Percentiles rank a stretch among this genome's conserved stretches.
phyloP scores from a whole-genome alignment of 2,888 invertebrate genomes.

The Metalampra italica region DNA sequence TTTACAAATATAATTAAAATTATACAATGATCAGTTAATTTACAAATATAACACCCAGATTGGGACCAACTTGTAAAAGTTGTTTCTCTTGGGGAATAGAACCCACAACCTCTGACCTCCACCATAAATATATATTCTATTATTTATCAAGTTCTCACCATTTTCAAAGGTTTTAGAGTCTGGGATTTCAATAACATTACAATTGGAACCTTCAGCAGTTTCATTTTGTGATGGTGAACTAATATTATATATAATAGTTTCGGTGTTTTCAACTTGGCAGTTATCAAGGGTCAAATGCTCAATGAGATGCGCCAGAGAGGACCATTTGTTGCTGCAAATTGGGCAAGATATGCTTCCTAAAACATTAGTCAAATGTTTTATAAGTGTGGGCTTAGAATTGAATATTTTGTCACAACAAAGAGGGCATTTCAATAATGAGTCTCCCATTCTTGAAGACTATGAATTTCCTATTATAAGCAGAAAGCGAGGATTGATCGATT shows the following conservation, averaged over 20 bases:
- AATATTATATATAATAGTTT: background rate
- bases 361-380: slow-evolving; percentile 71
- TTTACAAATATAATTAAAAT: too few species aligned
- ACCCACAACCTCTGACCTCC: too few species aligned
- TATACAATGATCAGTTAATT: too few species aligned
- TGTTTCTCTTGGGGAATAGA: too few species aligned
- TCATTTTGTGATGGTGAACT: slow-evolving; percentile 6
- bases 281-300: slow-evolving; percentile 74
- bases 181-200: background rate
- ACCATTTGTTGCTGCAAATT: slow-evolving; percentile 74
- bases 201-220: slow-evolving; percentile 9
- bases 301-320: slow-evolving; percentile 73
- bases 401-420: slow-evolving; percentile 82
- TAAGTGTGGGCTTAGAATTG: slow-evolving; percentile 72
- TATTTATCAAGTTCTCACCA: too few species aligned
- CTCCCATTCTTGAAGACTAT: slow-evolving; percentile 63
- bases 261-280: slow-evolving; percentile 32
- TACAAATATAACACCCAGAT: too few species aligned
- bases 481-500: background rate
- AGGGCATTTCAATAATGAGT: slow-evolving; percentile 74
- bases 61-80: too few species aligned
- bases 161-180: background rate
- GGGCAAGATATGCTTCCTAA: slow-evolving; percentile 78
- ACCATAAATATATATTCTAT: too few species aligned
- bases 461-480: background rate